Evolutionary conservation across 2,888 invertebrate species (phyloP).

Genomic region (Mesorhabditis sp.): DNA sequence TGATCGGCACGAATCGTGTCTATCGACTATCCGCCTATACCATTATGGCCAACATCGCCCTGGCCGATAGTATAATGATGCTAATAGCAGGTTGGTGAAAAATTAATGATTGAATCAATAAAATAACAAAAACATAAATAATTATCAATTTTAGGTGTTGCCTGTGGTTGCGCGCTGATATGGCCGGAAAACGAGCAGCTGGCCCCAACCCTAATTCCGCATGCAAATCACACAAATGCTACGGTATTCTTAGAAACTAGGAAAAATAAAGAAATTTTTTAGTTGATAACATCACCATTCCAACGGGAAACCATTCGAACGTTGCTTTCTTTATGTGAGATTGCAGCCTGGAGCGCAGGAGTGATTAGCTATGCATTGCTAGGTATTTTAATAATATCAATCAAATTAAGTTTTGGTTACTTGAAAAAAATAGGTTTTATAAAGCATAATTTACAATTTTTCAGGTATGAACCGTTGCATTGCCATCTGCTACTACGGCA

Average conservation of each 20-base stretch:
- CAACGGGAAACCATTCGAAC: constrained; percentile 13
- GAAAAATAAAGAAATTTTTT: constrained; percentile 10
- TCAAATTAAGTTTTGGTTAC: background rate
- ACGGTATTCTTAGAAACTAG: too few relatives aligned
- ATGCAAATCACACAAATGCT: background rate
- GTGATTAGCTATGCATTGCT: constrained; percentile 44
- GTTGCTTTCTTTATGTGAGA: constrained; percentile 41
- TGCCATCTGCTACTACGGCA: constrained; percentile 55
- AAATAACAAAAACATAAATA: too few relatives aligned
- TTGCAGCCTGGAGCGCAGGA: constrained; percentile 53
- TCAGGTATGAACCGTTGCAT: constrained; percentile 45
- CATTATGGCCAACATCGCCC: constrained; percentile 48
- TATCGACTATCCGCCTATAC: constrained; percentile 56
- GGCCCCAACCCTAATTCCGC: background rate
- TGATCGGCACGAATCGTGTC: constrained; percentile 50
- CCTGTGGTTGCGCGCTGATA: background rate
- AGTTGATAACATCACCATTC: constrained; percentile 17
- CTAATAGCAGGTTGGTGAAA: constrained; percentile 19
- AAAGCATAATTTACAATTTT: background rate
- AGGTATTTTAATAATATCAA: constrained; percentile 10
- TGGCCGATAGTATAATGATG: constrained; percentile 39
- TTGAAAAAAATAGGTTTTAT: background rate
- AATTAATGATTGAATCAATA: background rate
- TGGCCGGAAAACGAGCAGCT: background rate
- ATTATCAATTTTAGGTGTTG: background rate